A percentile compares a stretch with the other conserved stretches of the same genome.
Conservation (phyloP, 1,140 invertebrate species). For the Harpegnathos saltator region DNA sequence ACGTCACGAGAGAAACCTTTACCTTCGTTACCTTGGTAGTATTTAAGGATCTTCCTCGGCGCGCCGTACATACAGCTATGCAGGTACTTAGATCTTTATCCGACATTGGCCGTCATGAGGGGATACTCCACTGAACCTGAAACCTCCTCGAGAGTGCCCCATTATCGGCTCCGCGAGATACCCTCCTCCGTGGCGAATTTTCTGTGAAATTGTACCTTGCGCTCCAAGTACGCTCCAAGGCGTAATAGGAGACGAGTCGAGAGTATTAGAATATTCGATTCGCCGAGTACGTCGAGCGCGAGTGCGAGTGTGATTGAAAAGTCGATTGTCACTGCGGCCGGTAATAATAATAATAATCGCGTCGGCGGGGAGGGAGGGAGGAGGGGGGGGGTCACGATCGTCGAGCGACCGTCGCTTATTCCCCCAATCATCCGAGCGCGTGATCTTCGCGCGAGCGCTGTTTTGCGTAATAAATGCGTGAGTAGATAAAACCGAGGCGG, state of each 20-base stretch:
- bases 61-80: conserved; percentile 71
- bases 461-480: conserved; percentile 52
- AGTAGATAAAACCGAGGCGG: conserved; percentile 45
- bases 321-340: conserved; percentile 37
- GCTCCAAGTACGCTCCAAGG: conserved; percentile 59
- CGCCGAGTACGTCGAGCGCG: neutral
- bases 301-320: conserved; percentile 40
- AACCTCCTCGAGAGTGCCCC: conserved; percentile 68
- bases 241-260: conserved; percentile 60
- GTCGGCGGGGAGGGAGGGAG: neutral
- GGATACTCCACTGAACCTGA: conserved; percentile 74
- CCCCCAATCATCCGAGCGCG: conserved; percentile 5
- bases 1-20: conserved; percentile 78
- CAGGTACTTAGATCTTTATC: conserved; percentile 77
- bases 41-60: conserved; percentile 76
- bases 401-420: conserved; percentile 13
- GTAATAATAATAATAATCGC: conserved; percentile 7
- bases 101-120: conserved; percentile 71
- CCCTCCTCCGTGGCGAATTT: conserved; percentile 63
- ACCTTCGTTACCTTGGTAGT: conserved; percentile 77
- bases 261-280: conserved; percentile 53
- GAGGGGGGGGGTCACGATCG: too few relatives aligned
- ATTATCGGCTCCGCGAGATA: conserved; percentile 72
- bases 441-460: conserved; percentile 22
- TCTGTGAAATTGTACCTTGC: conserved; percentile 66